Conservation (phyloP, 2,888 invertebrate species). For the Zygothrica quintamaculata region DNA sequence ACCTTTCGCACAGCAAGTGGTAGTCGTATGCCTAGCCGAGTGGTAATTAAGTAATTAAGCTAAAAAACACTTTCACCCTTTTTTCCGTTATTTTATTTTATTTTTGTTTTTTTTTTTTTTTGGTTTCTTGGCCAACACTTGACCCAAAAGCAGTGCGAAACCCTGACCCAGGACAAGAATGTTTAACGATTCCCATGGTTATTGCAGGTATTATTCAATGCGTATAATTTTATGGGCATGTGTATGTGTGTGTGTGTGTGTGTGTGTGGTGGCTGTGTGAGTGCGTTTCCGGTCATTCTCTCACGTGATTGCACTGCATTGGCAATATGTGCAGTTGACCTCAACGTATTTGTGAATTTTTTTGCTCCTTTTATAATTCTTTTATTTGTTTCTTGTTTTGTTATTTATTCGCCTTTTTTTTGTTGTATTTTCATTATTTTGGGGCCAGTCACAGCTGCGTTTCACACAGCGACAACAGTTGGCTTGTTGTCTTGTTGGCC, state of each 20-base stretch:
- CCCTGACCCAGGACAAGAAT: slow-evolving; percentile 71
- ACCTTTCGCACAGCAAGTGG: slow-evolving; percentile 38
- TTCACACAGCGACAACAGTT: slow-evolving; percentile 5
- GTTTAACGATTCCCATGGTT: slow-evolving; percentile 18
- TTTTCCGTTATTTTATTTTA: too few species aligned
- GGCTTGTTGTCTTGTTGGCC: slow-evolving; percentile 8
- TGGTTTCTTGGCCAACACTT: slow-evolving; percentile 5
- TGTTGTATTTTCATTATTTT: not conserved
- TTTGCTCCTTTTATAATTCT: slow-evolving; percentile 1
- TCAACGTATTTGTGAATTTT: slow-evolving; percentile 1
- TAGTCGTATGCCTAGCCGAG: slow-evolving; percentile 20
- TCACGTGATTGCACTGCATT: slow-evolving; percentile 55
- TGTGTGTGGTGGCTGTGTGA: slow-evolving; percentile 26
- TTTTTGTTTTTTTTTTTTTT: slow-evolving; percentile 1
- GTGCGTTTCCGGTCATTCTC: slow-evolving; percentile 69
- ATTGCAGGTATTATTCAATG: slow-evolving; percentile 49
- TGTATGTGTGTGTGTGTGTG: slow-evolving; percentile 5
- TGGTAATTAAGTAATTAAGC: slow-evolving; percentile 75
- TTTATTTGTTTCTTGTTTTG: not conserved
- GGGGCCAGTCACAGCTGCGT: slow-evolving; percentile 9
- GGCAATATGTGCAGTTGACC: slow-evolving; percentile 44
- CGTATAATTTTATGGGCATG: not conserved
- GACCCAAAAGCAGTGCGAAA: slow-evolving; percentile 30
- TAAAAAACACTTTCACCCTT: slow-evolving; percentile 62
- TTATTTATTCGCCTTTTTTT: slow-evolving; percentile 2